Base-by-base conservation (phyloP, 1,140 invertebrate genomes). In the Steinernema feltiae region DNA sequence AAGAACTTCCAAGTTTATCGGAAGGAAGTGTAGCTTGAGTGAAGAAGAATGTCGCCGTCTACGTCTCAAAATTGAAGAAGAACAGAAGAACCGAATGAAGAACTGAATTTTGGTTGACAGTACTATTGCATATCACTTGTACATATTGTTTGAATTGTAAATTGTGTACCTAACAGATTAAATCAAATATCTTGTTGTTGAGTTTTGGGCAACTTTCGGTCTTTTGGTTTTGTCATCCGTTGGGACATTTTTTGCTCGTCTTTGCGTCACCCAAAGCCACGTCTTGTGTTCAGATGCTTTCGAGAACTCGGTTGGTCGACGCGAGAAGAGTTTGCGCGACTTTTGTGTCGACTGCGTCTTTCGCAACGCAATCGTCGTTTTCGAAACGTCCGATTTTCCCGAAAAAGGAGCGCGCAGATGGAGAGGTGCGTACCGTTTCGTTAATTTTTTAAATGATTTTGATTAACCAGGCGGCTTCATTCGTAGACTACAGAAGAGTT, bases 401-500 rank as follows among this genome's bases (percentile, higher is more conserved):
- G 41, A 76, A 76, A 32, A 75, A 77, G 32, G 21, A 76, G 30
- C 70, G 48, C 32, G 73, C 76, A 12, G 72, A 76, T 7, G 79
- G 79, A 17, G 76, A 81, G 24, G 78, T 79, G 21, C 0, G 48
- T 75, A 77, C 18, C 31, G 18, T n/a, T 41, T 41, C 35, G 35
- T 18, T 32, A 0, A 18, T 71, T 48, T 15, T 30, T 78, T 75
- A n/a, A n/a, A n/a, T n/a, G n/a, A 1, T 15, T 71, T 80, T 63
- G n/a, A n/a, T n/a, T n/a, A n/a, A n/a, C n/a, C 73, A 80, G 79
- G 74, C 79, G 3, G 27, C 80, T 1, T 48, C 74, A 21, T 89
- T 88, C 80, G 82, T 90, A 24, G 90, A 90, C 79, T 89, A 82
- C 75, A 79, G 80, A 15, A 86, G 89, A 48, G 83, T 90, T 0